Base-by-base conservation (phyloP, 2,797 vertebrate genomes). In the Sebastes alutus region DNA sequence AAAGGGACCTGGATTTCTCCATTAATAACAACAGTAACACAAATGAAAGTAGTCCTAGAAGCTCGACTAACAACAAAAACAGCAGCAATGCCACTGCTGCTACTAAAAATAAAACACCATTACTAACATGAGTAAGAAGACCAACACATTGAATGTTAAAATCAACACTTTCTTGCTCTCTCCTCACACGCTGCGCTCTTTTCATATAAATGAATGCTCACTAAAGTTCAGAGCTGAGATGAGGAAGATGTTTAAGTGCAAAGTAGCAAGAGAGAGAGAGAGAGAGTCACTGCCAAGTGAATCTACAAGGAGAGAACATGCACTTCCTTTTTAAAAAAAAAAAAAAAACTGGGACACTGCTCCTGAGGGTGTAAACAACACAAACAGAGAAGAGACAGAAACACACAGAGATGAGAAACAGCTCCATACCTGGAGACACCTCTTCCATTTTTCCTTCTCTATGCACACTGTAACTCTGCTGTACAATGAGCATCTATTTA, bases 291-390 rank as follows among this genome's bases (percentile, higher is more conserved):
- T 2, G 23, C 68, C 56, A 73, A 71, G 74, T 63, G 30, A 82
- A 76, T 83, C 46, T 68, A 80, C 83, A 74, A 65, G 63, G 56
- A 73, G 60, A 65, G 42, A 65, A 82, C 77, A 81, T 58, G 60
- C 68, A 77, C 75, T 81, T 86, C 69, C 65, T 82, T 33, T 85
- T 80, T 69, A 5, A 66, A 62, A 54, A 49, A 52, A 52, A 66
- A 25, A 68, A 33, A 52, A 73, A 75, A 92, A 80, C 72, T 90
- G 74, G 80, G 85, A 75, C 79, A 85, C 42, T 80, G 83, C 77
- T 89, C 86, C 80, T 85, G 78, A 87, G 89, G 85, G 81, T 83
- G 85, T 85, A 86, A 89, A 88, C 83, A 89, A 83, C 78, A 87
- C 67, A 84, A 84, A 83, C 79, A 80, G 65, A 83, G 49, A 66